A percentile compares a stretch with the other conserved stretches of the same genome.
These are phyloP conservation scores for Manis pentadactyla DNA, from an alignment of 2,797 vertebrate genomes.

Conservation along the genomic window DNA sequence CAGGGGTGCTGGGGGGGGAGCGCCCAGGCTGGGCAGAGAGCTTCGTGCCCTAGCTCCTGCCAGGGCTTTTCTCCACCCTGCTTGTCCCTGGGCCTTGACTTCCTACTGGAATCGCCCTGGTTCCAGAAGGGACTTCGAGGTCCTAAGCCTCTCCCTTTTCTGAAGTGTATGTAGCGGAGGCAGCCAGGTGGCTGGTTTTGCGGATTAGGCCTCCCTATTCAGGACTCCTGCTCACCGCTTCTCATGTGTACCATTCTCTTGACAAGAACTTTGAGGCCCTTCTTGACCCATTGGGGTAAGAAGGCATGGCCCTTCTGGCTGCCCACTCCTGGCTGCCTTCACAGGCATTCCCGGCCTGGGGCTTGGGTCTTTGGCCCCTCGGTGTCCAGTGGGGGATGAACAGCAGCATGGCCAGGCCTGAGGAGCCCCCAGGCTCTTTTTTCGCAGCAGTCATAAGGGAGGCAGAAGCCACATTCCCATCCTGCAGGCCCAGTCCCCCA, in stretches of 20 bases:
- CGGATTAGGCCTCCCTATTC: neutral
- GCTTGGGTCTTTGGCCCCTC: neutral
- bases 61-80: neutral
- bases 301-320: neutral
- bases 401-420: neutral
- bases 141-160: neutral
- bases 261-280: neutral
- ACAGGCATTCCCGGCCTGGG: neutral
- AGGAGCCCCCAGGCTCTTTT: neutral
- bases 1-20: neutral
- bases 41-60: neutral
- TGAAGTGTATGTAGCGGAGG: neutral
- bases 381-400: neutral
- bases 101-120: neutral
- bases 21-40: neutral
- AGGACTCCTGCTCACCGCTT: neutral
- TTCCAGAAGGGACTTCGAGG: neutral
- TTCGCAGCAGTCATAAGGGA: neutral
- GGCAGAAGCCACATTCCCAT: neutral
- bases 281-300: neutral
- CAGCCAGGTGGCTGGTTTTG: neutral
- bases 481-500: accelerated
- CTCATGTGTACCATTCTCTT: neutral
- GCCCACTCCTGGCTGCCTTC: neutral
- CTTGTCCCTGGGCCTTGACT: neutral